Evolutionary conservation across 2,888 invertebrate species (phyloP), one percentile per base, ranked within the genome.

Genomic region (Argynnis bischoffii): DNA sequence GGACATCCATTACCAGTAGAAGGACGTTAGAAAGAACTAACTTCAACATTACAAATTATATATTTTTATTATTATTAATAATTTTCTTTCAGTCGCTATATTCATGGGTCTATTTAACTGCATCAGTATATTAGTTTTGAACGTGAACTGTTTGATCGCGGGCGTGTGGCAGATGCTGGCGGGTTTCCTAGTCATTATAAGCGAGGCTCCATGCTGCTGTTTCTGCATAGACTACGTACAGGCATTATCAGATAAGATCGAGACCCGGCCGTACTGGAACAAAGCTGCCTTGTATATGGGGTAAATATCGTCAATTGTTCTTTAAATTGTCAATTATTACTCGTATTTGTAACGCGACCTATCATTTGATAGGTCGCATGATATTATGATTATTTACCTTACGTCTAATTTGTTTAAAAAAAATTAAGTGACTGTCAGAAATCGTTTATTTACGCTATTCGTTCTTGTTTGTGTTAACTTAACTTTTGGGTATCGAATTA

Each of bases 131-230:
- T 79, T 96, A 48, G 74, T 95, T 1, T 92, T 94, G 51, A 84
- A 95, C 75, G 93, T 96, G 55, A 71, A 81, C 54, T 96, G 97
- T 84, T 92, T 98, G 67, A 88, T 98, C 59, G 94, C 95, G 63
- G 98, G 97, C 72, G 94, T 97, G 79, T 95, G 96, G 94, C 97
- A 97, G 93, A 97, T 98, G 95, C 81, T 98, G 72, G 95, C 97
- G 72, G 99, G 98, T 53, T 98, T 99, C 89, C 81, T 97, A 72
- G 95, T 98, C 71, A 94, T 98, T 76, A 95, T 96, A 55, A 94
- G 99, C 79, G 99, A 99, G 91, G 99, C 99, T 53, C 99, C 99
- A 0, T 99, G 98, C 87, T 99, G 99, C 91, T 99, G 99, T 90
- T 95, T 98, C 92, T 99, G 98, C 91, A 95, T 99, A 74, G 99